Evolutionary conservation across 1,140 invertebrate species (phyloP).

Genomic region (Trichogramma pretiosum): DNA sequence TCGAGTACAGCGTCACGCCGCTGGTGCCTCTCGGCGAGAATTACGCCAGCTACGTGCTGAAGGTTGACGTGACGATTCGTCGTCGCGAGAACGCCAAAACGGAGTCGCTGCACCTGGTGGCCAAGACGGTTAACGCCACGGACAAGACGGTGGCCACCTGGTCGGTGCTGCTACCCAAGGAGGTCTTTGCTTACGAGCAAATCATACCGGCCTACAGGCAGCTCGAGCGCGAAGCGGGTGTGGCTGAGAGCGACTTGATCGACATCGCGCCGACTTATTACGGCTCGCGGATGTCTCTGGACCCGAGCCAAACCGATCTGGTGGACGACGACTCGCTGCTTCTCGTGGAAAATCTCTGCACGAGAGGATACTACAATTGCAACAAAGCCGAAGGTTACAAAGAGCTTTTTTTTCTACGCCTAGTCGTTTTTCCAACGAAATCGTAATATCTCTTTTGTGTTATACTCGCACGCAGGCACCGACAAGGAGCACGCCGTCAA

Average conservation of each 20-base stretch:
- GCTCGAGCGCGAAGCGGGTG: background rate
- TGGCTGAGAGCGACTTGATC: background rate
- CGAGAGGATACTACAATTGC: slow-evolving; percentile 40
- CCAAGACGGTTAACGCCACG: background rate
- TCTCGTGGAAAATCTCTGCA: slow-evolving; percentile 50
- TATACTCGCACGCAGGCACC: slow-evolving; percentile 29
- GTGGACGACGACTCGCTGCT: slow-evolving; percentile 50
- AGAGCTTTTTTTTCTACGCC: background rate
- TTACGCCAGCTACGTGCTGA: background rate
- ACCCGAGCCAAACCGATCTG: slow-evolving; percentile 17
- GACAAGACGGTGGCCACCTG: background rate
- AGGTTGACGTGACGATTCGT: background rate
- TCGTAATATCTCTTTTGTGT: background rate
- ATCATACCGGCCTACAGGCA: background rate
- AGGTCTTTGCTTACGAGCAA: background rate
- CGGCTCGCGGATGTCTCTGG: background rate
- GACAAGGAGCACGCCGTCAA: slow-evolving; percentile 43
- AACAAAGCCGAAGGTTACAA: slow-evolving; percentile 35
- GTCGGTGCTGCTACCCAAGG: background rate
- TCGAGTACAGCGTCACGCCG: background rate
- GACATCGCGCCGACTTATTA: background rate
- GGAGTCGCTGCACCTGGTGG: background rate
- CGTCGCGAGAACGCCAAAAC: background rate
- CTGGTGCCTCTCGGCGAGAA: slow-evolving; percentile 1
- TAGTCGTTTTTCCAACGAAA: too few relatives aligned